Percentiles rank a stretch among this genome's conserved stretches.
Conservation (phyloP, 2,888 invertebrate species). For the Reticulitermes lucifugus region DNA sequence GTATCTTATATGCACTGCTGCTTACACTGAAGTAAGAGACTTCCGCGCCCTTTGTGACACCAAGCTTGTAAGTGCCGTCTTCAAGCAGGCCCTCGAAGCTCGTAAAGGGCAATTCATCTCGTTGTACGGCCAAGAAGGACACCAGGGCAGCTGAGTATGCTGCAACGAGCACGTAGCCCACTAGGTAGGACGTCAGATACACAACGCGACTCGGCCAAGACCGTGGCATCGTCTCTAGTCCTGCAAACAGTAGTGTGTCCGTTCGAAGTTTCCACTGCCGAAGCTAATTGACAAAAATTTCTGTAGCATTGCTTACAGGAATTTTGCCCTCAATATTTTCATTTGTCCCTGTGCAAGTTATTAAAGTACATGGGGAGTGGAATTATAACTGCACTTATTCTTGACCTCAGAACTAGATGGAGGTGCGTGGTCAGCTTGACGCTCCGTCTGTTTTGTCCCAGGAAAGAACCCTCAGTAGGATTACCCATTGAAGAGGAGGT, state of each 20-base stretch:
- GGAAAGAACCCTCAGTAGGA: too few relatives aligned
- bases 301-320: too few relatives aligned
- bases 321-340: too few relatives aligned
- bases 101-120: not conserved
- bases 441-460: too few relatives aligned
- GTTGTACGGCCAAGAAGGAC: constrained; percentile 4
- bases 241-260: not conserved
- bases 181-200: not conserved
- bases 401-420: too few relatives aligned
- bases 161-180: not conserved
- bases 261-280: too few relatives aligned
- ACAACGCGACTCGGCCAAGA: constrained; percentile 2
- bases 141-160: constrained; percentile 3
- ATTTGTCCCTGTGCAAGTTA: too few relatives aligned
- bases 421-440: too few relatives aligned
- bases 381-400: too few relatives aligned
- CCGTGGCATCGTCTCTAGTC: not conserved
- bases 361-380: too few relatives aligned
- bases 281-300: too few relatives aligned
- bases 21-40: constrained; percentile 17
- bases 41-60: constrained; percentile 17
- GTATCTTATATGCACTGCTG: not conserved
- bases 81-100: not conserved
- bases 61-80: constrained; percentile 12
- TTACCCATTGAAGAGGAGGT: too few relatives aligned